phyloP scores from a whole-genome alignment of 2,888 invertebrate genomes.

The Sphaerophoria rueppellii region DNA sequence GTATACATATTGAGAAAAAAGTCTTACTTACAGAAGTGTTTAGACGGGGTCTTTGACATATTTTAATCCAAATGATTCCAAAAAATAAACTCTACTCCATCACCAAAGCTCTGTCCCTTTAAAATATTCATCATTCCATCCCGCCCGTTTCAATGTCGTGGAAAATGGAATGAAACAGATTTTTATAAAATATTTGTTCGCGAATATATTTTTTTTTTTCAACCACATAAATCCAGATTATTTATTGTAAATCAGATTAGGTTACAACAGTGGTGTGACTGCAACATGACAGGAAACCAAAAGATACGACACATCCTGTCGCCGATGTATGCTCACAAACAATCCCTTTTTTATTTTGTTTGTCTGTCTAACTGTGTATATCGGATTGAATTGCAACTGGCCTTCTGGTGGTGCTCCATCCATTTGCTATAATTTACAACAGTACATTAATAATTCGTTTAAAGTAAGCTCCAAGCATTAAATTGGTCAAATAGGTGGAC shows the following conservation, averaged over 20 bases:
- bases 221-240: conserved; percentile 73
- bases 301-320: conserved; percentile 73
- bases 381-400: conserved; percentile 22
- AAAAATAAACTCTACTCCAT: no score
- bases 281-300: conserved; percentile 66
- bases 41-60: no score
- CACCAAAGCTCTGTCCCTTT: no score
- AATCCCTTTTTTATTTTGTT: not conserved
- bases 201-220: conserved; percentile 54
- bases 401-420: conserved; percentile 6
- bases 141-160: conserved; percentile 56
- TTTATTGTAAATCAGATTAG: conserved; percentile 81
- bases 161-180: conserved; percentile 30
- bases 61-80: no score
- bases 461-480: conserved; percentile 59
- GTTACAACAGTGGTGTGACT: conserved; percentile 76
- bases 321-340: conserved; percentile 55
- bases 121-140: not conserved
- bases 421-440: conserved; percentile 6
- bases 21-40: no score
- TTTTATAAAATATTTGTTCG: conserved; percentile 40
- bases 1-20: no score
- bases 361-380: conserved; percentile 16
- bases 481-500: conserved; percentile 57
- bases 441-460: conserved; percentile 62